Base-by-base conservation (phyloP, 2,888 invertebrate species). In the Lamellibrachia columna region DNA sequence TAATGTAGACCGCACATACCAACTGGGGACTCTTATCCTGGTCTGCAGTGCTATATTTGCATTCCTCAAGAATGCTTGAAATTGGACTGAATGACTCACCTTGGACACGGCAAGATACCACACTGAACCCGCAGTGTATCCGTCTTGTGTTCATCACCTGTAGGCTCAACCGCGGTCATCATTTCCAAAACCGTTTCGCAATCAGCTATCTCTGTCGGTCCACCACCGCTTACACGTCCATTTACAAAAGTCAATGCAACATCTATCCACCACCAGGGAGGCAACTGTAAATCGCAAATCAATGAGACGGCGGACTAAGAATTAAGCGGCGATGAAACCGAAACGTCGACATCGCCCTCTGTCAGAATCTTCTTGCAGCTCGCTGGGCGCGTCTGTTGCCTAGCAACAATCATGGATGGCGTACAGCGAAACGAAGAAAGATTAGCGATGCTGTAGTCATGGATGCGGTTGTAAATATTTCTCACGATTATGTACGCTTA, bases 391-490 rank as follows among this genome's bases (percentile, higher is more conserved):
- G 75, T 75, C 75, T 75, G 75, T 22, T 22, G 75, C 75, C 75
- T 75, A 22, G 75, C 75, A 75, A 75, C 75, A 75, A n/a, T 6
- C 22, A 75, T 22, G 75, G 75, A 75, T 58, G 15, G 75, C 75
- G 15, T 15, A 75, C 75, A 11, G 75, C 22, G 75, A 75, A 75
- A 75, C 75, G 75, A 75, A 15, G 11, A 22, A 15, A 75, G 75
- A 75, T 75, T 75, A 75, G 75, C 75, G n/a, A 75, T 75, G 75
- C 75, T 75, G 75, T 75, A 75, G 75, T 22, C 75, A 75, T 75
- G 75, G 75, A 75, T 75, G 75, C 75, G 75, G 75, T 22, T n/a
- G 75, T 75, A 75, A 75, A 75, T 75, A 75, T 75, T 75, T 75
- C 22, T 22, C 22, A 75, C 22, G 75, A 75, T 75, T 75, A 75